Conservation (phyloP, 2,113 vertebrate genomes). For the Pangasianodon gigas region DNA sequence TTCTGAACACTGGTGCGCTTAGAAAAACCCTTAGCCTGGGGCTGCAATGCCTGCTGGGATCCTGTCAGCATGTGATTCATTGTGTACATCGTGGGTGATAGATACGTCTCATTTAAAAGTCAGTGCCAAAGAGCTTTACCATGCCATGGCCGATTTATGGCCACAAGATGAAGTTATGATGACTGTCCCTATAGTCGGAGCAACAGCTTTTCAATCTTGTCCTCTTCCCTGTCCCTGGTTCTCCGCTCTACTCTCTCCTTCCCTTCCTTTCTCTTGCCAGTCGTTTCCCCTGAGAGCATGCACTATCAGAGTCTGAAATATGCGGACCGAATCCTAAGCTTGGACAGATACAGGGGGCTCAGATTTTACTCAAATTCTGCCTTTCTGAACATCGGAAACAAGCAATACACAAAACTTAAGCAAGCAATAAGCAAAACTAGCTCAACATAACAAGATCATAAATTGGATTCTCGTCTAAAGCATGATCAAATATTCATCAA, state of each 20-base stretch:
- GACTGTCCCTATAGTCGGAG: slow-evolving; percentile 50
- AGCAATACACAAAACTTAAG: background rate
- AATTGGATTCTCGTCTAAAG: background rate
- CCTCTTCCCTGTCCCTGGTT: background rate
- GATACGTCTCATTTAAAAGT: slow-evolving; percentile 74
- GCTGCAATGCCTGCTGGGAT: slow-evolving; percentile 40
- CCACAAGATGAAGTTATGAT: slow-evolving; percentile 61
- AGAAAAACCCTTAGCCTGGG: background rate
- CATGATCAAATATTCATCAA: slow-evolving; percentile 13
- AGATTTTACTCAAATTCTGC: background rate
- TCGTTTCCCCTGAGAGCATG: background rate
- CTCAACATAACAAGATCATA: background rate
- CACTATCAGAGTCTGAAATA: slow-evolving; percentile 19
- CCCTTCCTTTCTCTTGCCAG: background rate
- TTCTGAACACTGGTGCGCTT: background rate
- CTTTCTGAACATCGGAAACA: background rate
- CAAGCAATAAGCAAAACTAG: too few relatives aligned
- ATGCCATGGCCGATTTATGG: slow-evolving; percentile 64
- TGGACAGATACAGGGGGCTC: slow-evolving; percentile 2
- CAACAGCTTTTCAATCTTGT: slow-evolving; percentile 50
- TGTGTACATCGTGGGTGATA: slow-evolving; percentile 64
- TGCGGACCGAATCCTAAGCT: slow-evolving; percentile 40
- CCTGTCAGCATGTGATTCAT: slow-evolving; percentile 66
- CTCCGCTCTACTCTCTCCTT: background rate
- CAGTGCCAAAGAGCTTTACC: slow-evolving; percentile 64